Evolutionary conservation across 2,888 invertebrate genomes (phyloP).

Genomic region (Leptopterna dolabrata): DNA sequence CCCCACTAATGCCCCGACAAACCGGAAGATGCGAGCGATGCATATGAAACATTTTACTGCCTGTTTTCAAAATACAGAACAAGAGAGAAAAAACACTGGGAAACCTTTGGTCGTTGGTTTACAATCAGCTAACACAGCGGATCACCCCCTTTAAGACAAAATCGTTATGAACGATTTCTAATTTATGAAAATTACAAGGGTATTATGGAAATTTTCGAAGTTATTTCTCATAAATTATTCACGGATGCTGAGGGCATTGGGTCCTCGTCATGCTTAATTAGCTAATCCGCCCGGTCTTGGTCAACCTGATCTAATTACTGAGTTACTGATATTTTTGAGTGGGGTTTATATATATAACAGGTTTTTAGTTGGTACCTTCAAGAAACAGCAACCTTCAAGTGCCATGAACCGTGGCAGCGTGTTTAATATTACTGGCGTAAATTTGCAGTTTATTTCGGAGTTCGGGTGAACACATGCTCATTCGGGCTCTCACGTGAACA

Average conservation of each 20-base stretch:
- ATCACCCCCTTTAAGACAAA: neutral
- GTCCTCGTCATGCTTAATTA: neutral
- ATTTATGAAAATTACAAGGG: slow-evolving; percentile 28
- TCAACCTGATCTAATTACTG: neutral
- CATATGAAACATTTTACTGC: neutral
- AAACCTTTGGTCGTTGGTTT: slow-evolving; percentile 7
- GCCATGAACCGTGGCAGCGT: too few species aligned
- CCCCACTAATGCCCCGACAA: neutral
- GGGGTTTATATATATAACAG: too few species aligned
- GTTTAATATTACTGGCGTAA: too few species aligned
- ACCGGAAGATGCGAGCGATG: neutral
- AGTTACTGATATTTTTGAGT: too few species aligned
- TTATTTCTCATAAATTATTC: neutral
- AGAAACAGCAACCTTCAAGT: too few species aligned
- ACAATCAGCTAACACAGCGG: slow-evolving; percentile 5
- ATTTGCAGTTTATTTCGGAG: too few species aligned
- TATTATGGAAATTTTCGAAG: slow-evolving; percentile 9
- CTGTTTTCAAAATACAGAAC: neutral
- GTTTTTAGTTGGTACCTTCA: too few species aligned
- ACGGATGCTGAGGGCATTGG: neutral
- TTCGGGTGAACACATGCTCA: too few species aligned
- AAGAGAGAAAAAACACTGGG: neutral
- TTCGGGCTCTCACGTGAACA: too few species aligned
- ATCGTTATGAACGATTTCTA: slow-evolving; percentile 17
- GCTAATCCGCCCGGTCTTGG: neutral